Evolutionary conservation across 2,888 invertebrate species (phyloP).

Genomic region (Julus scanicus): DNA sequence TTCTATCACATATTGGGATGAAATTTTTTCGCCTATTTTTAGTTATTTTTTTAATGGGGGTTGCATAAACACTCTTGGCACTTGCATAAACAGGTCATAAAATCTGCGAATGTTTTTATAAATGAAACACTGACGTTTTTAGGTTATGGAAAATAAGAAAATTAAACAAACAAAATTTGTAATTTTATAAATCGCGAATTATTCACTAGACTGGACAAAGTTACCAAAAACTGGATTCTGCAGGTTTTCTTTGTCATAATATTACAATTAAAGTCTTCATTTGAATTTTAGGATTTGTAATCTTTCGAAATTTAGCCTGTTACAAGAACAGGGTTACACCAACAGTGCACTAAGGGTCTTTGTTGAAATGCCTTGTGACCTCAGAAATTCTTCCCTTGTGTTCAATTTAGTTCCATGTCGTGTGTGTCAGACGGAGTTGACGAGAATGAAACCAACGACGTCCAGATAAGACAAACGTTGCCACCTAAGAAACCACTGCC

Average conservation of each 20-base stretch:
- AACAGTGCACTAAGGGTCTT: no score
- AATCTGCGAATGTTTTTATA: neutral
- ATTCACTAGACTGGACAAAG: no score
- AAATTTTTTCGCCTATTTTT: neutral
- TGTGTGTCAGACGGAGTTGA: constrained; percentile 12
- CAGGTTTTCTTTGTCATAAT: no score
- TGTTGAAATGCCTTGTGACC: neutral
- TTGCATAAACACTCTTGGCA: neutral
- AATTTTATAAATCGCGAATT: no score
- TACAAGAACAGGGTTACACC: no score
- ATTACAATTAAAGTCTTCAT: no score
- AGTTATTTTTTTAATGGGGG: neutral
- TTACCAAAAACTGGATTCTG: no score
- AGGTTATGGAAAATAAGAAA: neutral
- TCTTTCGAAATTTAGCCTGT: no score
- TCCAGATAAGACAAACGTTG: neutral
- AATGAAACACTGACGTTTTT: neutral
- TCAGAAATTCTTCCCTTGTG: neutral
- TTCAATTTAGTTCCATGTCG: constrained; percentile 35
- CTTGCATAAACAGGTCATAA: neutral
- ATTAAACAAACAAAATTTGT: neutral
- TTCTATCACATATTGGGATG: neutral
- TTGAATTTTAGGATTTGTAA: no score
- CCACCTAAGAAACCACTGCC: neutral
- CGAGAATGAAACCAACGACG: neutral